These are phyloP conservation scores for Balaeniceps rex DNA, from an alignment of 2,113 vertebrate genomes.

Conservation along the genomic window DNA sequence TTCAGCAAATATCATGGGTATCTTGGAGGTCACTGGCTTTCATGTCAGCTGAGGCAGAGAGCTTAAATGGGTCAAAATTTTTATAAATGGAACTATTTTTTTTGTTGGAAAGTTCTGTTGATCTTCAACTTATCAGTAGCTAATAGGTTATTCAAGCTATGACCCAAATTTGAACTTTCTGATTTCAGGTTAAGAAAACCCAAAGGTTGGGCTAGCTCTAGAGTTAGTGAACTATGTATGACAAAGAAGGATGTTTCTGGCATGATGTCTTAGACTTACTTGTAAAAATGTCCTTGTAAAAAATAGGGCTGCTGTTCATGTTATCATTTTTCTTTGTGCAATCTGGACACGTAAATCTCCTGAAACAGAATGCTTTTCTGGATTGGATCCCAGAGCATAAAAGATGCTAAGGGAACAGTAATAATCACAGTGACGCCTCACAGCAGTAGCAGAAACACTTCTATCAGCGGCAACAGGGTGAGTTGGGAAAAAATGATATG, in stretches of 20 bases:
- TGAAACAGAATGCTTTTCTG: conserved; percentile 39
- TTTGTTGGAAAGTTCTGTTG: not conserved
- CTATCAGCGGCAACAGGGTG: conserved; percentile 4
- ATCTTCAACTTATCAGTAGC: not conserved
- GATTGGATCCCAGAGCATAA: conserved; percentile 57
- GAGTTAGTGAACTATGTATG: not conserved
- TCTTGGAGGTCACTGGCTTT: not conserved
- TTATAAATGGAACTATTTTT: not conserved
- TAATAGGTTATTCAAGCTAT: not conserved
- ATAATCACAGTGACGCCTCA: conserved; percentile 10
- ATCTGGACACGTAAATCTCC: conserved; percentile 47
- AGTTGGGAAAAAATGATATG: conserved; percentile 3
- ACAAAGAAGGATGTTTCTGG: not conserved
- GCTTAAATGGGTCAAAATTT: not conserved
- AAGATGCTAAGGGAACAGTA: conserved; percentile 39
- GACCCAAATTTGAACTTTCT: not conserved
- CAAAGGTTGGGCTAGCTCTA: not conserved
- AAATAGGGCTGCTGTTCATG: not conserved
- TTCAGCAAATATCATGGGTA: not conserved
- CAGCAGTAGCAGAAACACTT: conserved; percentile 31
- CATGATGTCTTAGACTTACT: not conserved
- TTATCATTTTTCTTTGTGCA: conserved; percentile 33
- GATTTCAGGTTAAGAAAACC: not conserved
- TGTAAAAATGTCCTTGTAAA: conserved; percentile 27
- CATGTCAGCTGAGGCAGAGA: not conserved